These are phyloP conservation scores for Macropus fuliginosus DNA, from an alignment of 2,797 vertebrate species.

Conservation along the genomic window DNA sequence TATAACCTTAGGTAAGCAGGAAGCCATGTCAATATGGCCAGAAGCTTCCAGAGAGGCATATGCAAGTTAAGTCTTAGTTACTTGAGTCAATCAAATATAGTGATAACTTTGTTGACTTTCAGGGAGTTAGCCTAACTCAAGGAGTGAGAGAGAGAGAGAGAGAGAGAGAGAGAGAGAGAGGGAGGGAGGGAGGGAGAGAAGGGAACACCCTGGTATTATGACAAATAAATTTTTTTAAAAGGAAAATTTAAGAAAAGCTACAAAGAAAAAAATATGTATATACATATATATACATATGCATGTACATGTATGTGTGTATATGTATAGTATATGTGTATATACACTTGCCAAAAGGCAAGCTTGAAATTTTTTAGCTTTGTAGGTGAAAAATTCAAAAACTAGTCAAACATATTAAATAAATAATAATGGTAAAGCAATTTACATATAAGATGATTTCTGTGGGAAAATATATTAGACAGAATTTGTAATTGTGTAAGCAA, in stretches of 20 bases:
- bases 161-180: too few relatives aligned
- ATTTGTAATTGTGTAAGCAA: slow-evolving; percentile 6
- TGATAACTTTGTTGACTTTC: not conserved
- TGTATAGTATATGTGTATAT: not conserved
- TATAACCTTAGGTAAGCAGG: not conserved
- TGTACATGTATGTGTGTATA: not conserved
- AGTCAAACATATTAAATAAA: slow-evolving; percentile 9
- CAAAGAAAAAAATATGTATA: not conserved
- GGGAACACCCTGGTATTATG: not conserved
- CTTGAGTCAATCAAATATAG: not conserved
- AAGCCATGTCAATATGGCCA: not conserved
- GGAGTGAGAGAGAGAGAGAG: not conserved
- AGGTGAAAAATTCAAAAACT: slow-evolving; percentile 20
- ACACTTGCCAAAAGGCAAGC: not conserved
- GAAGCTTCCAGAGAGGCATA: not conserved
- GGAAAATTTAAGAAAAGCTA: not conserved
- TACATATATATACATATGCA: too few relatives aligned
- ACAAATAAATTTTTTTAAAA: not conserved
- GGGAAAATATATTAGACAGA: slow-evolving; percentile 21
- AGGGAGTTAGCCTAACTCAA: not conserved
- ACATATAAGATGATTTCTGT: not conserved
- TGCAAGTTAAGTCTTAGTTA: not conserved
- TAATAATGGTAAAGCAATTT: not conserved
- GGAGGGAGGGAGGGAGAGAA: too few relatives aligned
- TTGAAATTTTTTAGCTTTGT: slow-evolving; percentile 23